phyloP scores from a whole-genome alignment of 2,113 vertebrate species.

The Phalacrocorax brasilianus region DNA sequence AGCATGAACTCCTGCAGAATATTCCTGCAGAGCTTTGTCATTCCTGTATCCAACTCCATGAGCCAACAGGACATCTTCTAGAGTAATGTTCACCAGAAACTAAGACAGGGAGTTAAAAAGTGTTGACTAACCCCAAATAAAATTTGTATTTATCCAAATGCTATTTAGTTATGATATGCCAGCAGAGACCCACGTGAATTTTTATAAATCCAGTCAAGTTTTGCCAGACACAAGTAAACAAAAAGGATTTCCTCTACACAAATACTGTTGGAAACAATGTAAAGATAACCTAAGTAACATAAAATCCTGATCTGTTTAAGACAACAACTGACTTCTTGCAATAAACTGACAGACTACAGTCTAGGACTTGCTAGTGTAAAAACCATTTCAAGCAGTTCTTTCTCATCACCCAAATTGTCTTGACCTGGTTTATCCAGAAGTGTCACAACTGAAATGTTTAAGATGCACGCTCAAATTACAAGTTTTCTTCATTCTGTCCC shows the following conservation, averaged over 20 bases:
- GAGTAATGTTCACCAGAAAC: not conserved
- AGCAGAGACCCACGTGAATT: not conserved
- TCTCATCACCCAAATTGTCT: not conserved
- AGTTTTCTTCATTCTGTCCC: not conserved
- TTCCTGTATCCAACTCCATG: not conserved
- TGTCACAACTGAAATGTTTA: not conserved
- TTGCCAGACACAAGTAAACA: not conserved
- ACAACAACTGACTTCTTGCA: not conserved
- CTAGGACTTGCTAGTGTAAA: not conserved
- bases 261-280: not conserved
- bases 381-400: not conserved
- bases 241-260: not conserved
- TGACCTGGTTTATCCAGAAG: not conserved
- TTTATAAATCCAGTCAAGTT: not conserved
- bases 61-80: not conserved
- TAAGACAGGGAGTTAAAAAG: not conserved
- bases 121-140: not conserved
- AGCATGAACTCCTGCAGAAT: not conserved
- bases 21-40: not conserved
- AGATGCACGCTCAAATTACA: not conserved
- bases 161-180: not conserved
- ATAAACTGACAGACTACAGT: not conserved
- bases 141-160: not conserved
- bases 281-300: not conserved
- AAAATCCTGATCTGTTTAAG: not conserved